Evolutionary conservation across 23 tunicate species (phyloP).

Genomic region (Clavelina lepadiformis): DNA sequence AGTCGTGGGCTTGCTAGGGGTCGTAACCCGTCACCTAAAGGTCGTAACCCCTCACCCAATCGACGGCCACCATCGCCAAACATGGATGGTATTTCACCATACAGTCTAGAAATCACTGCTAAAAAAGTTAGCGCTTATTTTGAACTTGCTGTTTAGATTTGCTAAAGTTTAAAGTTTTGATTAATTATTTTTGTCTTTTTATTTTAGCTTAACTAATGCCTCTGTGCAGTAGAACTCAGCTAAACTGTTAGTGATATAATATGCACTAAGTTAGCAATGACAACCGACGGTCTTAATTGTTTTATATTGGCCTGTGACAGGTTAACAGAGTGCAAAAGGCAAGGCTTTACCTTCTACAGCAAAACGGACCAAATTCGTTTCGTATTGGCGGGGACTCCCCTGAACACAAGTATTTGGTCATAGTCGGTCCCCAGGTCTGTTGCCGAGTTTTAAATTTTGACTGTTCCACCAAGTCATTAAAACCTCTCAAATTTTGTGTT

Average conservation of each 20-base stretch:
- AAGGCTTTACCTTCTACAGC: conserved; percentile 75
- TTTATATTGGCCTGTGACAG: conserved; percentile 51
- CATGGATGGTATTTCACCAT: conserved; percentile 85
- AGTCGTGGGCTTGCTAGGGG: conserved; percentile 49
- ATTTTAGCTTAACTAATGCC: no score
- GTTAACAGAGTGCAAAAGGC: conserved; percentile 80
- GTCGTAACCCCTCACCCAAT: conserved; percentile 85
- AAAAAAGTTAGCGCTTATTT: no score
- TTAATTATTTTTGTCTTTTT: no score
- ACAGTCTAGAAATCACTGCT: conserved; percentile 77
- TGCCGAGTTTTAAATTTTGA: no score
- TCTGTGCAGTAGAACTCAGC: no score
- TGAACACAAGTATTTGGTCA: conserved; percentile 76
- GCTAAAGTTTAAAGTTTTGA: no score
- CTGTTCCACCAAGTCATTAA: not conserved
- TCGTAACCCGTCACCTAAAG: conserved; percentile 74
- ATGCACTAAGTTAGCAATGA: no score
- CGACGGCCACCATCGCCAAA: conserved; percentile 86
- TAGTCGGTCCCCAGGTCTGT: conserved; percentile 95
- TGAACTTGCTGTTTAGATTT: no score
- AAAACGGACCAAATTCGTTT: conserved; percentile 89
- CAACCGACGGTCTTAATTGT: no score
- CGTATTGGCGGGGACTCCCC: conserved; percentile 94
- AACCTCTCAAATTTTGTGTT: not conserved
- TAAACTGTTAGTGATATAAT: no score